These are phyloP conservation scores for Ferdinandea cuprea DNA, from an alignment of 2,888 invertebrate genomes.

Conservation along the genomic window DNA sequence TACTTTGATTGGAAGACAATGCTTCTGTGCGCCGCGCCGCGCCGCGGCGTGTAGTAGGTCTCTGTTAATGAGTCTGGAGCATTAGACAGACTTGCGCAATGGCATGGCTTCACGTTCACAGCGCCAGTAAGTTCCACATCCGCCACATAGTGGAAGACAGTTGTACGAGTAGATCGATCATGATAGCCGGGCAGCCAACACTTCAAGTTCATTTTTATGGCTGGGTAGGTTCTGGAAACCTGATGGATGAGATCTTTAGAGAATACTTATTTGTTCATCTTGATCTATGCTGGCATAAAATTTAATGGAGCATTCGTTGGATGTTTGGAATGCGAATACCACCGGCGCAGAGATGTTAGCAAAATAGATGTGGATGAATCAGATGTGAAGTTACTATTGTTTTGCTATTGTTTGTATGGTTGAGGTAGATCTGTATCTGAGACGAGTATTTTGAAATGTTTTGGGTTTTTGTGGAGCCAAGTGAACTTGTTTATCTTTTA, in stretches of 20 bases:
- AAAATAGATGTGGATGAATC: slow-evolving; percentile 39
- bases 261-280: slow-evolving; percentile 80
- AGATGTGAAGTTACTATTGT: slow-evolving; percentile 55
- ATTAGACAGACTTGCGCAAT: slow-evolving; percentile 59
- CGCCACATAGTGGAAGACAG: slow-evolving; percentile 68
- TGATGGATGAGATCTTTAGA: slow-evolving; percentile 52
- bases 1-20: slow-evolving; percentile 61
- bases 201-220: slow-evolving; percentile 80
- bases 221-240: slow-evolving; percentile 76
- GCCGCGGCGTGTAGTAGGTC: background rate
- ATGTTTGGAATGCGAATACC: slow-evolving; percentile 64
- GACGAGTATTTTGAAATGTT: slow-evolving; percentile 61
- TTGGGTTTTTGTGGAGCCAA: slow-evolving; percentile 42
- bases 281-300: slow-evolving; percentile 80
- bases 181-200: slow-evolving; percentile 60
- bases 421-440: slow-evolving; percentile 46
- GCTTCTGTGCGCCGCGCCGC: slow-evolving; percentile 13
- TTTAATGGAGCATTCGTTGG: slow-evolving; percentile 79
- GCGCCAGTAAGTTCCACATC: slow-evolving; percentile 66
- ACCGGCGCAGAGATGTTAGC: slow-evolving; percentile 46
- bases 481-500: slow-evolving; percentile 70
- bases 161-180: slow-evolving; percentile 39
- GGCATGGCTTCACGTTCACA: slow-evolving; percentile 18
- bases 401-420: slow-evolving; percentile 43
- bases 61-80: slow-evolving; percentile 63